Conservation (phyloP, 35 echinoderm and acorn worm species). For the Apostichopus japonicus region DNA sequence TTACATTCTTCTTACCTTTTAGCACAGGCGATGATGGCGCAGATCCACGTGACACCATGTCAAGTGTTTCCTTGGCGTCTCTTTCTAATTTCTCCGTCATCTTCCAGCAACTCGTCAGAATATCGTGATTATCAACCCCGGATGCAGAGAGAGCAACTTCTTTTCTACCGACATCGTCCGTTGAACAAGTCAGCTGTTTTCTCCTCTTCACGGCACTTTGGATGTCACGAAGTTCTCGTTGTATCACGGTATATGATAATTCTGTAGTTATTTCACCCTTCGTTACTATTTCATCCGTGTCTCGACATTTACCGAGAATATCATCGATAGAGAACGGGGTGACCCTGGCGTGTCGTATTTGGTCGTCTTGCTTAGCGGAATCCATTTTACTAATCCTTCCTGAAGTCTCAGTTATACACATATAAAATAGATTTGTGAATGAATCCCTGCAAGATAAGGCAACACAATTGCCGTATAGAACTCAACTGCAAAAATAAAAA, state of each 20-base stretch:
- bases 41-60: slow-evolving; percentile 9
- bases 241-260: slow-evolving; percentile 35
- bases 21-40: slow-evolving; percentile 8
- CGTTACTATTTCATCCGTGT: neutral
- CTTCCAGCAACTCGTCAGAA: slow-evolving; percentile 45
- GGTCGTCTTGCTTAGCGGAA: neutral
- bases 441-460: no score
- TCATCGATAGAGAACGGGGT: slow-evolving; percentile 60
- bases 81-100: slow-evolving; percentile 55
- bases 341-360: neutral
- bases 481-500: no score
- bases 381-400: slow-evolving; percentile 11
- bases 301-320: slow-evolving; percentile 36
- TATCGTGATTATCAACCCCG: slow-evolving; percentile 34
- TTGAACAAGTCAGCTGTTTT: neutral
- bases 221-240: slow-evolving; percentile 50
- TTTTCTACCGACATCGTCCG: neutral
- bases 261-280: neutral
- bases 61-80: neutral
- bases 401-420: neutral
- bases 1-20: slow-evolving; percentile 31
- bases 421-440: no score
- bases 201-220: slow-evolving; percentile 6
- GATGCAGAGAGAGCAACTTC: neutral
- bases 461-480: no score